Evolutionary conservation across 2,888 invertebrate species (phyloP), one percentile per base, ranked within the genome.

Genomic region (Xylophagus ater): DNA sequence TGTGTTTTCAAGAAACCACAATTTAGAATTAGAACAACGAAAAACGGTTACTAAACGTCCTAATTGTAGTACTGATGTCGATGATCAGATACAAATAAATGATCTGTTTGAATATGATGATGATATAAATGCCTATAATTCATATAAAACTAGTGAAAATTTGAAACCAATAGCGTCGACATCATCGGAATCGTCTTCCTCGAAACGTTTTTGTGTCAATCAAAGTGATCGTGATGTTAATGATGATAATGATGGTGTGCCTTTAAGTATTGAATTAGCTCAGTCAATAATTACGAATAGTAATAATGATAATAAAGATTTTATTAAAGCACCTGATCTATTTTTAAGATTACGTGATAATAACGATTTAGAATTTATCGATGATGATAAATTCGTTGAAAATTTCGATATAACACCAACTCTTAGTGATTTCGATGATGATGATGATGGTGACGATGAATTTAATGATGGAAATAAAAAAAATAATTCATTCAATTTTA

Each of bases 211-310:
- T 25, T 17, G 13, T 4, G 15, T 23, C 30, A 23, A 20, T 25
- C 17, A 15, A 20, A 19, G 20, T 32, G 9, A 13, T 20, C 15
- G 20, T 19, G 28, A 23, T 20, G 12, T 34, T 15, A 18, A 18
- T 9, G 24, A 4, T 4, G 14, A 18, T 23, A 24, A 20, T 26
- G 39, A 33, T 34, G 40, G 41, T 18, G 34, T 43, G 14, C 49
- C 47, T 29, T 44, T 49, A 18, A 49, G 45, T 42, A 31, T 46
- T 37, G 49, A 49, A 41, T 15, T 47, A 30, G 40, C 46, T 13
- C 40, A 44, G 25, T 40, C 35, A n/a, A 13, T 36, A n/a, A 12
- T 34, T 6, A 30, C 8, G 31, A 19, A 34, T 19, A 18, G 17
- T 31, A n/a, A 18, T 31, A 28, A 28, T 28, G 18, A 18, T 14